Conservation (phyloP, 1,140 invertebrate genomes). For the Plutomurus gul region DNA sequence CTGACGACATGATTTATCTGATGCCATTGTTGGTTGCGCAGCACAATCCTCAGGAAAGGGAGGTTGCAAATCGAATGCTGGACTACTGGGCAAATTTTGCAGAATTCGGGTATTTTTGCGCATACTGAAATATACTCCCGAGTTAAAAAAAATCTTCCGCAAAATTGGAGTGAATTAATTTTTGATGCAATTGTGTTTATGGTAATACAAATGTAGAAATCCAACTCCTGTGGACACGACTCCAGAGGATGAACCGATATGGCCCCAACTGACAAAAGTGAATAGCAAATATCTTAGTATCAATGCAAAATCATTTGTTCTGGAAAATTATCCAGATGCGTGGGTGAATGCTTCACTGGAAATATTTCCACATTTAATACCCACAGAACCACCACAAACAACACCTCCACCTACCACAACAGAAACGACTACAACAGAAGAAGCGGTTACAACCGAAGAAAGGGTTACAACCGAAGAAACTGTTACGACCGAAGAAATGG, state of each 20-base stretch:
- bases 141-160: background rate
- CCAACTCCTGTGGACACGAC: background rate
- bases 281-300: background rate
- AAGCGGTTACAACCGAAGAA: too few species aligned
- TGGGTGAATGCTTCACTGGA: background rate
- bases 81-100: constrained; percentile 51
- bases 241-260: background rate
- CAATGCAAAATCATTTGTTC: background rate
- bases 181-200: background rate
- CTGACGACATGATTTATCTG: constrained; percentile 48
- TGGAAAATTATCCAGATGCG: background rate
- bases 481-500: too few species aligned
- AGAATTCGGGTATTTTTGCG: constrained; percentile 36
- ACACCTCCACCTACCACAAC: background rate
- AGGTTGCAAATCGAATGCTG: constrained; percentile 37
- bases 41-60: constrained; percentile 30
- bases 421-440: background rate
- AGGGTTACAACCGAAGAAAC: too few species aligned
- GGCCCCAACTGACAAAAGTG: background rate
- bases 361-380: background rate
- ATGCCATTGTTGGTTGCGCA: constrained; percentile 1
- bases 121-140: background rate
- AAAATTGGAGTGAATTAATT: background rate
- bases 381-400: background rate
- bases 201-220: too few species aligned